Evolutionary conservation across 2,113 vertebrate genomes (phyloP), one percentile per base, ranked within the genome.

Genomic region (Garra rufa): DNA sequence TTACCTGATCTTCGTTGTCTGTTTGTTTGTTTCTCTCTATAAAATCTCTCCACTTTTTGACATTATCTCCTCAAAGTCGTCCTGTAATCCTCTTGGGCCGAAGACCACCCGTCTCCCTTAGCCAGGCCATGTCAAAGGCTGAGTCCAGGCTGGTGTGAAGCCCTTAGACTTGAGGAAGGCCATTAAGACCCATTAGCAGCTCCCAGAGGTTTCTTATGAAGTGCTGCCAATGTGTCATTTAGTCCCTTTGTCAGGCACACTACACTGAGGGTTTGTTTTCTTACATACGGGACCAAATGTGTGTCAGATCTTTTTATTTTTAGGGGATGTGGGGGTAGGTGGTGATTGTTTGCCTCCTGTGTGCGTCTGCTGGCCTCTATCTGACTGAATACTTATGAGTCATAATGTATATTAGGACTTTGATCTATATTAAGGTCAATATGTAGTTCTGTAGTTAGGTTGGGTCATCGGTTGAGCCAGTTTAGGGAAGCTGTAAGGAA

Each of bases 131-230:
- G 89, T 91, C 90, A 92, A 92, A 92, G 91, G 89, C 85, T 89
- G 91, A 26, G 88, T 91, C 73, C 90, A 88, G 86, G 9, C 50
- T n/a, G 84, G 92, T 93, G 92, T 93, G 93, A 93, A 92, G 90
- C 91, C 89, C 90, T 87, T 61, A 73, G 86, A 91, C 92, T 84
- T 81, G 85, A 91, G 89, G 92, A 90, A 92, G 92, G 91, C 93
- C 92, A 93, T 95, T 94, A 94, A 91, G 91, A 90, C 93, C 94
- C 93, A 95, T 95, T 95, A 95, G 93, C 92, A 93, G 92, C 90
- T 94, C 93, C 92, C 91, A 94, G 92, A 89, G 93, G 93, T 92
- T 92, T 92, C 91, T 95, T 93, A 94, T 93, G 92, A 94, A 94
- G 92, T 94, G 92, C 92, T 92, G 93, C 92, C 92, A 93, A 94